phyloP scores from a whole-genome alignment of 2,888 invertebrate genomes.

The Cerastis leucographa region DNA sequence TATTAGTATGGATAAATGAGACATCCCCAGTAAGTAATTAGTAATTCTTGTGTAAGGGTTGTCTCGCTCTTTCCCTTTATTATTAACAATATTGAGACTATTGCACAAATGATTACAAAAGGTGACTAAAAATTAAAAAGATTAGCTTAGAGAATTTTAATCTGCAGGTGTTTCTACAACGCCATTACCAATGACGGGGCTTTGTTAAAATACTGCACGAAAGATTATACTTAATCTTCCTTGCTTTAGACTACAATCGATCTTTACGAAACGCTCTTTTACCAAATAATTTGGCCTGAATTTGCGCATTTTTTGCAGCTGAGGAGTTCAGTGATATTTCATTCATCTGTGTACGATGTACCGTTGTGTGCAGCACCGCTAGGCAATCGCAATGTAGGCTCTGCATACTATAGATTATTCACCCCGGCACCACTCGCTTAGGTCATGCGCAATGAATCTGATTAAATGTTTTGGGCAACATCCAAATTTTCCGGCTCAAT shows the following conservation, averaged over 20 bases:
- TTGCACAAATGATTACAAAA: no score
- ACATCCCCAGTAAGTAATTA: no score
- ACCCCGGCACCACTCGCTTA: conserved; percentile 73
- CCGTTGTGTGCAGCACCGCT: conserved; percentile 74
- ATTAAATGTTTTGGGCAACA: conserved; percentile 72
- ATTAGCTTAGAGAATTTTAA: no score
- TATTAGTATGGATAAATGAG: no score
- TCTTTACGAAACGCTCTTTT: conserved; percentile 32
- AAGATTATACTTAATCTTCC: conserved; percentile 41
- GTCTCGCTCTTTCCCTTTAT: not conserved
- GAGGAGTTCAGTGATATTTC: conserved; percentile 56
- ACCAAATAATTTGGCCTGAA: conserved; percentile 39
- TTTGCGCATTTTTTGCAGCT: conserved; percentile 47
- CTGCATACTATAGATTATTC: conserved; percentile 78
- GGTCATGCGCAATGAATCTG: conserved; percentile 81
- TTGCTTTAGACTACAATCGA: conserved; percentile 36
- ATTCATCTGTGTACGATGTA: conserved; percentile 68
- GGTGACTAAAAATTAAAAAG: no score
- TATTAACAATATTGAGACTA: conserved; percentile 4
- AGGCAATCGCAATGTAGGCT: conserved; percentile 66
- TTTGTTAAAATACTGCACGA: conserved; percentile 7
- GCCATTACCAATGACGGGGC: not conserved
- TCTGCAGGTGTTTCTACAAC: no score
- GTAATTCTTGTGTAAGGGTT: no score
- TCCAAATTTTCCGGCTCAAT: conserved; percentile 68